Evolutionary conservation across 2,888 invertebrate genomes (phyloP), one percentile per base, ranked within the genome.

Genomic region (Diarsia brunnea): DNA sequence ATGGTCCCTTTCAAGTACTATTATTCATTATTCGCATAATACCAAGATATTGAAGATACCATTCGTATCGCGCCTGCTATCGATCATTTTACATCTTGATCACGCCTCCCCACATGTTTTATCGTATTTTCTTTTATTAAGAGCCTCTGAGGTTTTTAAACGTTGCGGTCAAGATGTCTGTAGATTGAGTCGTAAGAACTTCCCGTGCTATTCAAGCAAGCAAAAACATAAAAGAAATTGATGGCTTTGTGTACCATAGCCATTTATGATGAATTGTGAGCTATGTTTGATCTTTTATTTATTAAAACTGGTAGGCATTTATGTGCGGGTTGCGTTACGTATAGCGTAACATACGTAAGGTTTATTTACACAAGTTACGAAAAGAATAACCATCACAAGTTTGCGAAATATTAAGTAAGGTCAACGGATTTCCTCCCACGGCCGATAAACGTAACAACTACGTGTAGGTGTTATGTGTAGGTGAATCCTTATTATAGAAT

Each of bases 381-480:
- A 71, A 74, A 75, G 19, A 81, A 65, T 69, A 69, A 76, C 78
- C 65, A 69, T 69, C 16, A 74, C 45, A 31, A 70, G 66, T 83
- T 83, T 84, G 77, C 79, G 81, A 78, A 84, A 82, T 78, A 75
- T 69, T 19, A 27, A 27, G 67, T 86, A 86, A 89, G 88, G 89
- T 89, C 87, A 89, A 87, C 84, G 83, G 81, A 86, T 88, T 85
- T 83, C 88, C 85, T 78, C 88, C 87, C 83, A 91, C 89, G 73
- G 77, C 63, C 58, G 80, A 67, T 64, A 77, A 83, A 85, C 70
- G 66, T 78, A 81, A 75, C 73, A 78, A 66, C 53, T 75, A 63
- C 66, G 73, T 75, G 89, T 90, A 84, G 91, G 89, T 82, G 89
- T 85, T 85, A 85, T 82, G 85, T 88, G 89, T 82, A 75, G 88